phyloP scores from a whole-genome alignment of 2,888 invertebrate species.

The Ormyrus thymus region DNA sequence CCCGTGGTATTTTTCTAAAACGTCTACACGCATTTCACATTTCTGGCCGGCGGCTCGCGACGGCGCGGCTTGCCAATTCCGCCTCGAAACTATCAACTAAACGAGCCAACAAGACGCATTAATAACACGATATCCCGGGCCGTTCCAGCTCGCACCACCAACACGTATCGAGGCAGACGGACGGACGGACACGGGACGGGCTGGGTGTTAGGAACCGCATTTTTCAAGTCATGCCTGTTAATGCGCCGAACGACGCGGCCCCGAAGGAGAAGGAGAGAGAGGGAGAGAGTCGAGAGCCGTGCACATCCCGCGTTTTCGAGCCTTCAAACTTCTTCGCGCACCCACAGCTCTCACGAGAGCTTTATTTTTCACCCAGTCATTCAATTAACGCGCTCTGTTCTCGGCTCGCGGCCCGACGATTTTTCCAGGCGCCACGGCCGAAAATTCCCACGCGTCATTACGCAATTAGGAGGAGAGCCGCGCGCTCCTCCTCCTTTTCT shows the following conservation, averaged over 20 bases:
- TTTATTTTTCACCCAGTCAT: constrained; percentile 34
- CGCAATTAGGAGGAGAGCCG: not conserved
- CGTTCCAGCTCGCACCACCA: constrained; percentile 60
- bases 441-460: not conserved
- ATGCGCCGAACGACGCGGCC: constrained; percentile 59
- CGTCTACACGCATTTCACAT: constrained; percentile 3
- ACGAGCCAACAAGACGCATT: constrained; percentile 70
- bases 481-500: not conserved
- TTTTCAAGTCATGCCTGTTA: constrained; percentile 74
- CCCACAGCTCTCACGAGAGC: constrained; percentile 49
- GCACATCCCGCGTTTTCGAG: not conserved
- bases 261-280: constrained; percentile 55
- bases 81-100: constrained; percentile 62
- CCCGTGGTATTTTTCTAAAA: too few species aligned
- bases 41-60: not conserved
- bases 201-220: constrained; percentile 63
- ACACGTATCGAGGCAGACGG: constrained; percentile 57
- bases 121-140: constrained; percentile 69
- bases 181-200: constrained; percentile 19
- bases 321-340: constrained; percentile 16
- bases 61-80: constrained; percentile 10
- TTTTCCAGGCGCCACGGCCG: constrained; percentile 45
- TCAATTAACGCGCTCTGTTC: constrained; percentile 37
- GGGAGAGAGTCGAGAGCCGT: not conserved
- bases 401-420: constrained; percentile 44